phyloP scores from a whole-genome alignment of 2,888 invertebrate genomes.

The Nomada fabriciana region DNA sequence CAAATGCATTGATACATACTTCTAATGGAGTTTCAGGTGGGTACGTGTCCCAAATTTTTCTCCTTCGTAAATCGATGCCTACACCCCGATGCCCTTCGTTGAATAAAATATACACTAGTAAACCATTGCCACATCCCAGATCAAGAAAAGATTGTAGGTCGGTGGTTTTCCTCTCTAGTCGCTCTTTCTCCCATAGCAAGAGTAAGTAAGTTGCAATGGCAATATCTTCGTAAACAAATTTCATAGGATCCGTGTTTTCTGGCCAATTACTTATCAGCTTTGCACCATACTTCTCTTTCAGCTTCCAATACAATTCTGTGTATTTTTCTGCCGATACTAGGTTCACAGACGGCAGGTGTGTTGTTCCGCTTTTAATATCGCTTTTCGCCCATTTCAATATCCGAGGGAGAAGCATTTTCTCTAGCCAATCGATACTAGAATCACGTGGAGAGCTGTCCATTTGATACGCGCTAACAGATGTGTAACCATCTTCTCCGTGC shows the following conservation, averaged over 20 bases:
- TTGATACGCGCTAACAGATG: constrained; percentile 55
- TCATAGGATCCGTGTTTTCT: constrained; percentile 96
- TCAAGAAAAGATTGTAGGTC: constrained; percentile 91
- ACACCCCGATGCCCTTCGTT: constrained; percentile 93
- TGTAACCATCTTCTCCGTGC: constrained; percentile 61
- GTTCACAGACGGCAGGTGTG: constrained; percentile 86
- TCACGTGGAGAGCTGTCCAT: constrained; percentile 40
- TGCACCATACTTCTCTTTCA: constrained; percentile 92
- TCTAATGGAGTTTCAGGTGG: constrained; percentile 88
- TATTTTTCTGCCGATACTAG: constrained; percentile 90
- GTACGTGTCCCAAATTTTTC: constrained; percentile 95
- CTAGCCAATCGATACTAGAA: constrained; percentile 85
- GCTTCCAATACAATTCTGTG: constrained; percentile 88
- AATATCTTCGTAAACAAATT: constrained; percentile 98
- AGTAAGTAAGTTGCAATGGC: constrained; percentile 96
- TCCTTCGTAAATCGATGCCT: constrained; percentile 93
- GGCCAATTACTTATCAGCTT: constrained; percentile 94
- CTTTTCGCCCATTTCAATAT: constrained; percentile 88
- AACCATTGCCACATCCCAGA: constrained; percentile 98
- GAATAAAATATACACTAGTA: constrained; percentile 93
- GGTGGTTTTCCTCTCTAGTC: constrained; percentile 81
- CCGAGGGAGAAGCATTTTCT: constrained; percentile 86
- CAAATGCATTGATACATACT: constrained; percentile 84
- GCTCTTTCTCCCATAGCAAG: constrained; percentile 90
- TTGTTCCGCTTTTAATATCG: constrained; percentile 66